These are phyloP conservation scores for Lepus europaeus DNA, from an alignment of 2,113 vertebrate species.

Conservation along the genomic window DNA sequence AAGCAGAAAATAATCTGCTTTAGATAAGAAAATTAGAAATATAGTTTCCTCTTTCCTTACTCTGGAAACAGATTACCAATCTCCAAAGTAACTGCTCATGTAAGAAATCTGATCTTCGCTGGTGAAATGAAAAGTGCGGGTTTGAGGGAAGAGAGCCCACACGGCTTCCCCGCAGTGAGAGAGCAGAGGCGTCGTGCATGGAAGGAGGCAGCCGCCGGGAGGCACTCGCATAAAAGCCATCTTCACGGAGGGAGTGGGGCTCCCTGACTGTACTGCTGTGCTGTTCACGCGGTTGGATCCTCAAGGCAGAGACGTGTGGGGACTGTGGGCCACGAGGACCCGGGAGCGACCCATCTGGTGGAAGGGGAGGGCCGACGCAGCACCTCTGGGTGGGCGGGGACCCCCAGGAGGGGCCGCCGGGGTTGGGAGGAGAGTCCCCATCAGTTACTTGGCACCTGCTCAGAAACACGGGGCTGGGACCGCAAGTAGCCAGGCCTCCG, in stretches of 20 bases:
- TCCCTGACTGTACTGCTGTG: no score
- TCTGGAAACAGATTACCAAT: neutral
- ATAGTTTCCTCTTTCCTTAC: neutral
- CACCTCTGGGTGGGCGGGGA: neutral
- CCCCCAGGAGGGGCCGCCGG: no score
- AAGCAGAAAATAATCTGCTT: neutral
- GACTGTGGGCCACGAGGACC: neutral
- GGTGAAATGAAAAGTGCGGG: neutral
- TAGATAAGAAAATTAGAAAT: constrained; percentile 45
- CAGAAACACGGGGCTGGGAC: neutral
- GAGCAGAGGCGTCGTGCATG: neutral
- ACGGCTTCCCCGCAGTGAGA: neutral
- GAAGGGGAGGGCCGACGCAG: no score
- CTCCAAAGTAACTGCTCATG: neutral
- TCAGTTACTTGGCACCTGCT: neutral
- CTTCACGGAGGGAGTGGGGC: no score
- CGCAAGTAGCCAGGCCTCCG: neutral
- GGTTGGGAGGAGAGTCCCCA: neutral
- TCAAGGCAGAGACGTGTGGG: neutral
- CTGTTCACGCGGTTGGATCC: neutral
- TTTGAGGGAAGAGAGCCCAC: neutral
- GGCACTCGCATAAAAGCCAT: neutral
- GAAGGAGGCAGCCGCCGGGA: neutral
- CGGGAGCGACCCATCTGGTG: no score
- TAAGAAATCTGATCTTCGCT: constrained; percentile 29